phyloP scores from a whole-genome alignment of 1,140 invertebrate species.

The Stegodyphus dumicola region DNA sequence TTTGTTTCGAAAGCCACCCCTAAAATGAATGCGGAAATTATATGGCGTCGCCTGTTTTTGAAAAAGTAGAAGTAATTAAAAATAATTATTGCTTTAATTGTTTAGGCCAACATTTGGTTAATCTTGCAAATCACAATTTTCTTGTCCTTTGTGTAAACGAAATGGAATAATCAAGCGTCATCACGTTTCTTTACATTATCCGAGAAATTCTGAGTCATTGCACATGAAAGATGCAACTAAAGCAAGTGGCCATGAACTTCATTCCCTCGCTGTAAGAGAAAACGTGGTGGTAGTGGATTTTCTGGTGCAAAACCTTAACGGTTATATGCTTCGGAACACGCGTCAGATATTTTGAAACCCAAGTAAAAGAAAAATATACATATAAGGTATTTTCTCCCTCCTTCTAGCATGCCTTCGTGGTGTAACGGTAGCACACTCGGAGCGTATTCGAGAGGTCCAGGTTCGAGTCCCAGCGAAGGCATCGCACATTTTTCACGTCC shows the following conservation, averaged over 20 bases:
- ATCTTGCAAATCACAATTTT: not conserved
- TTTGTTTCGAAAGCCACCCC: not conserved
- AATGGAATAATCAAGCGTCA: not conserved
- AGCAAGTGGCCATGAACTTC: not conserved
- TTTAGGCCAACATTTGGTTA: not conserved
- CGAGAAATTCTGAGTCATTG: not conserved
- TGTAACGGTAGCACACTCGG: too few relatives aligned
- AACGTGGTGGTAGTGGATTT: too few relatives aligned
- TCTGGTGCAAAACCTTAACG: too few relatives aligned
- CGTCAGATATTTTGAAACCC: too few relatives aligned
- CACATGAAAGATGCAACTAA: too few relatives aligned
- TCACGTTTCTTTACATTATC: not conserved
- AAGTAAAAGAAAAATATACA: too few relatives aligned
- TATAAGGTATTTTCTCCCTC: too few relatives aligned
- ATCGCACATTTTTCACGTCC: too few relatives aligned
- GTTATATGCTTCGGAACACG: too few relatives aligned
- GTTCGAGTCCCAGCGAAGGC: too few relatives aligned
- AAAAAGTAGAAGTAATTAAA: not conserved
- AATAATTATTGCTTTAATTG: not conserved
- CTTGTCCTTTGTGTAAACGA: not conserved
- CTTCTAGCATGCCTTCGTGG: too few relatives aligned
- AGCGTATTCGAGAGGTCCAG: too few relatives aligned
- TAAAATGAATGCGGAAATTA: slow-evolving; percentile 4
- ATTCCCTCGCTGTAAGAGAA: not conserved
- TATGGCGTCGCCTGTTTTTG: not conserved